phyloP scores from a whole-genome alignment of 37 sponge, comb jelly and placozoan species.

The Ephydatia muelleri region DNA sequence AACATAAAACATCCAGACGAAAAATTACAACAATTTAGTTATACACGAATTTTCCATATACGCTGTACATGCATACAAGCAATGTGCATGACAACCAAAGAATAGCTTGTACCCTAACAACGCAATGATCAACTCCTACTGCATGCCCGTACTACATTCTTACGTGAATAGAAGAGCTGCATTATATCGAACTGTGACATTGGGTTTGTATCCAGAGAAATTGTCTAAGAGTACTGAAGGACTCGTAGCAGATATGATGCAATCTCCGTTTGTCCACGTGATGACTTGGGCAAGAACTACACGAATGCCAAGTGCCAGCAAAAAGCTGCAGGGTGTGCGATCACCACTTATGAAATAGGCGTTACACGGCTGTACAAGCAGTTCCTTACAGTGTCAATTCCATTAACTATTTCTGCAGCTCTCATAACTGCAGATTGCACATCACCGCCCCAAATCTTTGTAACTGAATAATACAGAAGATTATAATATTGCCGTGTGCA shows the following conservation, averaged over 20 bases:
- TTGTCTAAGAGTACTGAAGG: constrained; percentile 19
- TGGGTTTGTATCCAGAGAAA: constrained; percentile 22
- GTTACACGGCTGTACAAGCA: neutral
- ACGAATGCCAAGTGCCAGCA: constrained; percentile 19
- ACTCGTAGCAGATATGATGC: constrained; percentile 8
- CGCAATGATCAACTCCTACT: neutral
- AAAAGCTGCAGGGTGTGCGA: constrained; percentile 2
- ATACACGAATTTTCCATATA: too few species aligned
- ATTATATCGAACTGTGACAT: neutral
- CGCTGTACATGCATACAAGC: too few species aligned
- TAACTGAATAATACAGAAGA: too few species aligned
- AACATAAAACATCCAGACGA: too few species aligned
- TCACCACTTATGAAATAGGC: neutral
- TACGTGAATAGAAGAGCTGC: constrained; percentile 39
- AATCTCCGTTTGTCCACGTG: constrained; percentile 30
- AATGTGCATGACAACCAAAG: too few species aligned
- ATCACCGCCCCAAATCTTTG: too few species aligned
- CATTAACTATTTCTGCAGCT: constrained; percentile 29
- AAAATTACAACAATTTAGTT: too few species aligned
- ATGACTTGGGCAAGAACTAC: constrained; percentile 39
- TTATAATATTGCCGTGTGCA: too few species aligned
- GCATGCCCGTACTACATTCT: neutral
- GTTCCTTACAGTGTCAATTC: constrained; percentile 34
- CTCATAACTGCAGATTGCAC: constrained; percentile 9
- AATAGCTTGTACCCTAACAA: too few species aligned